Percentiles rank a stretch among this genome's conserved stretches.
Conservation (phyloP, 92 coral and sea anemone species). For the Scolanthus callimorphus region DNA sequence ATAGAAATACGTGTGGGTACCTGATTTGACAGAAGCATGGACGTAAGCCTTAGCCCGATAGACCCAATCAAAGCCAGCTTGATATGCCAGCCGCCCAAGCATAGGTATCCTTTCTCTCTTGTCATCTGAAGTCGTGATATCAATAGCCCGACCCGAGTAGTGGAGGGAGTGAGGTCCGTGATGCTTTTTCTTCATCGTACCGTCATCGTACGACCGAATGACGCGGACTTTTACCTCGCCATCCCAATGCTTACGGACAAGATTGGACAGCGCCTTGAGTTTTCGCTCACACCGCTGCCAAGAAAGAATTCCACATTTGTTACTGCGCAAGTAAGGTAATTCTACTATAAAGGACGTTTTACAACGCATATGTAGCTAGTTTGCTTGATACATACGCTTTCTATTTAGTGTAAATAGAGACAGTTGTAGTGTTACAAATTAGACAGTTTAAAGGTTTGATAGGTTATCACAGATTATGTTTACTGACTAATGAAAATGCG, state of each 20-base stretch:
- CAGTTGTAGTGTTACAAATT: too few relatives aligned
- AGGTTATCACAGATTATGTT: too few relatives aligned
- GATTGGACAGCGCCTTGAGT: constrained; percentile 26
- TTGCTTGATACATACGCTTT: too few relatives aligned
- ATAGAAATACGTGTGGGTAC: too few relatives aligned
- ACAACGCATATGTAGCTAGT: too few relatives aligned
- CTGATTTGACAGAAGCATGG: constrained; percentile 81
- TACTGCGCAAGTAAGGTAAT: too few relatives aligned
- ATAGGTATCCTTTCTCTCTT: constrained; percentile 45
- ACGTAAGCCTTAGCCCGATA: constrained; percentile 56
- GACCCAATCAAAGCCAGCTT: constrained; percentile 85
- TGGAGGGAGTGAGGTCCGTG: constrained; percentile 50
- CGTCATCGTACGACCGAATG: constrained; percentile 59
- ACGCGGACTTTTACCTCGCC: constrained; percentile 54
- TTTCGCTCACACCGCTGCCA: constrained; percentile 62
- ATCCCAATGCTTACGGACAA: constrained; percentile 47
- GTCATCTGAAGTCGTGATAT: constrained; percentile 58
- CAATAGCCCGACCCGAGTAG: constrained; percentile 81
- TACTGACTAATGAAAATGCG: too few relatives aligned
- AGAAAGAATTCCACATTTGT: not conserved
- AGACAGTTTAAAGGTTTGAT: too few relatives aligned
- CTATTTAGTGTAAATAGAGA: too few relatives aligned
- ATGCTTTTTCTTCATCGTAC: constrained; percentile 7
- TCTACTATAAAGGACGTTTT: too few relatives aligned
- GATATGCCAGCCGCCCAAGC: constrained; percentile 62